Evolutionary conservation across 2,113 vertebrate genomes (phyloP).

Genomic region (Cheirogaleus medius): DNA sequence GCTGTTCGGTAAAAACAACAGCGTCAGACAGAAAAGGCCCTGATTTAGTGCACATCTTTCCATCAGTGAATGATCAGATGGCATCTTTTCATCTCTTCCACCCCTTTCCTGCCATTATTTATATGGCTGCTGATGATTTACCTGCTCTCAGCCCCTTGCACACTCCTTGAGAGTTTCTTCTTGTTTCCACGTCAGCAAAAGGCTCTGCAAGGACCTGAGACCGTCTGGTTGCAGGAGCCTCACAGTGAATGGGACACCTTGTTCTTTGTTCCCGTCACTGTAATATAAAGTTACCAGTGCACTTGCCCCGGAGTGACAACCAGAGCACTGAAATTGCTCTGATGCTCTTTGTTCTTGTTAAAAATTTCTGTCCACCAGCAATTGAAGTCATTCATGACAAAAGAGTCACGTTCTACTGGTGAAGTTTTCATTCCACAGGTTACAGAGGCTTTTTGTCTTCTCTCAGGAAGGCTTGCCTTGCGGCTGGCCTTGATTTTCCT

Average conservation of each 20-base stretch:
- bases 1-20: slow-evolving; percentile 58
- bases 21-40: neutral
- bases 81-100: neutral
- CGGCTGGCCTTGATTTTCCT: slow-evolving; percentile 53
- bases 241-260: slow-evolving; percentile 57
- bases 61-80: slow-evolving; percentile 2
- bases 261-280: slow-evolving; percentile 55
- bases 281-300: slow-evolving; percentile 50
- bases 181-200: slow-evolving; percentile 8
- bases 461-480: slow-evolving; percentile 38
- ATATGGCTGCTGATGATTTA: neutral
- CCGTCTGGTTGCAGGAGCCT: neutral
- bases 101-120: neutral
- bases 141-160: slow-evolving; percentile 8
- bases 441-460: slow-evolving; percentile 67
- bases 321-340: neutral
- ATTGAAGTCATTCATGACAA: slow-evolving; percentile 49
- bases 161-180: neutral
- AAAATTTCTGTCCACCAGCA: slow-evolving; percentile 42
- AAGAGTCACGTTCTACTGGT: slow-evolving; percentile 40
- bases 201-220: neutral
- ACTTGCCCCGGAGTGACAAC: slow-evolving; percentile 20
- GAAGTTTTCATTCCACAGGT: slow-evolving; percentile 53
- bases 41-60: slow-evolving; percentile 37
- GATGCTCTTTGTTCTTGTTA: slow-evolving; percentile 61